Conservation (phyloP, 2,113 vertebrate species). For the Otus sunia region DNA sequence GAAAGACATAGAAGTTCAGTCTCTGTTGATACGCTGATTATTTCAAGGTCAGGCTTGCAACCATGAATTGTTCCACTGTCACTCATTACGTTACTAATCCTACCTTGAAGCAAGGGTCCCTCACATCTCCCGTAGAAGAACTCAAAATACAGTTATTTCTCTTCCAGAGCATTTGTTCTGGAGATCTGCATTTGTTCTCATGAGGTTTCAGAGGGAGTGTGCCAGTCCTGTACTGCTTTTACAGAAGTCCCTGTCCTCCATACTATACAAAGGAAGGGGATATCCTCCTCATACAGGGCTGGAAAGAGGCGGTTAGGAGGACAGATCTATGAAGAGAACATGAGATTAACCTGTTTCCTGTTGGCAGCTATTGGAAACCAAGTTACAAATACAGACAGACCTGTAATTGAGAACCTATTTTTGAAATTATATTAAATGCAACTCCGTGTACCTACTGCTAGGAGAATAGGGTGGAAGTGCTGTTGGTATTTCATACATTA, state of each 20-base stretch:
- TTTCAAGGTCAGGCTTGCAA: not conserved
- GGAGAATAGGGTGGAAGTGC: not conserved
- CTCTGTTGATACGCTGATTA: not conserved
- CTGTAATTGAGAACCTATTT: rapidly evolving
- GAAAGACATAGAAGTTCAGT: not conserved
- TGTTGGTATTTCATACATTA: rapidly evolving
- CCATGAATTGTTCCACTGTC: not conserved
- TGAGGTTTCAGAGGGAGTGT: rapidly evolving
- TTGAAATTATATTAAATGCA: rapidly evolving
- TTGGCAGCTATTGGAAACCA: not conserved
- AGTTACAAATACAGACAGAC: not conserved
- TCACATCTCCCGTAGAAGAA: not conserved
- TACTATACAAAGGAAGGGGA: not conserved
- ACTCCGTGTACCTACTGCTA: not conserved
- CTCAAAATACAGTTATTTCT: not conserved
- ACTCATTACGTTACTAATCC: rapidly evolving
- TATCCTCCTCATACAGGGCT: not conserved
- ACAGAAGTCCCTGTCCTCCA: too few relatives aligned
- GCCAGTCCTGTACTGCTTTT: not conserved
- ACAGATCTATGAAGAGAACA: rapidly evolving
- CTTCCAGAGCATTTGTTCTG: not conserved
- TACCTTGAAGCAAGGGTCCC: not conserved
- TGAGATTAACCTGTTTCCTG: not conserved
- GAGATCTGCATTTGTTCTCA: not conserved
- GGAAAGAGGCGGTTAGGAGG: not conserved